Evolutionary conservation across 37 sponge, comb jelly and placozoan genomes (phyloP), one percentile per base, ranked within the genome.

Genomic region (Hormiphora californensis): DNA sequence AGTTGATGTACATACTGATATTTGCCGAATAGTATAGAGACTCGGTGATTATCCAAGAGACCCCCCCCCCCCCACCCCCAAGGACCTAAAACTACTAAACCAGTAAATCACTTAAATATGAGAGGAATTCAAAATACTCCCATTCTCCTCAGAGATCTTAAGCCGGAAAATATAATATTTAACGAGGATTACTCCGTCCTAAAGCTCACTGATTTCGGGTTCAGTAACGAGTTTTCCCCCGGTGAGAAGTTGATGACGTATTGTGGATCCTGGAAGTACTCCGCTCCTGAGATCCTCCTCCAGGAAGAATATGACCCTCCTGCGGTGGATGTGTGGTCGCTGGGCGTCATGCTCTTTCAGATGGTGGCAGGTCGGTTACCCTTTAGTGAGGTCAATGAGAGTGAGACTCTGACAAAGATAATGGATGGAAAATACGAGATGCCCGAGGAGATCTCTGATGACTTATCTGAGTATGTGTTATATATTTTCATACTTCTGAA

Each of bases 121-220:
- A n/a, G n/a, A n/a, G n/a, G n/a, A n/a, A n/a, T n/a, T n/a, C n/a
- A n/a, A n/a, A n/a, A n/a, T n/a, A n/a, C n/a, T n/a, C n/a, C n/a
- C n/a, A n/a, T n/a, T n/a, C n/a, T n/a, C n/a, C n/a, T n/a, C n/a
- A 89, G 98, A 44, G 98, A 97, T 65, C 63, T 97, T 15, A 97
- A 97, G 55, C 98, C 98, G 0, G 98, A 97, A 88, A 97, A 97
- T 61, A 86, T 97, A 17, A 93, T 97, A 30, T 94, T 97, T 85
- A 94, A 90, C 54, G 63, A 88, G 3, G 88, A 89, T 28, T 61
- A 46, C 27, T 85, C 87, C 9, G 33, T 68, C 0, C 92, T 97
- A 9, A 93, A 94, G 54, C 86, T 97, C 54, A 97, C 98, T 0
- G 98, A 97, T 39, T 97, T 97, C 85, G 98, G 98, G 0, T 89